Percentiles rank a stretch among this genome's conserved stretches.
These are phyloP conservation scores for Eilema depressum DNA, from an alignment of 2,888 invertebrate genomes.

Conservation along the genomic window DNA sequence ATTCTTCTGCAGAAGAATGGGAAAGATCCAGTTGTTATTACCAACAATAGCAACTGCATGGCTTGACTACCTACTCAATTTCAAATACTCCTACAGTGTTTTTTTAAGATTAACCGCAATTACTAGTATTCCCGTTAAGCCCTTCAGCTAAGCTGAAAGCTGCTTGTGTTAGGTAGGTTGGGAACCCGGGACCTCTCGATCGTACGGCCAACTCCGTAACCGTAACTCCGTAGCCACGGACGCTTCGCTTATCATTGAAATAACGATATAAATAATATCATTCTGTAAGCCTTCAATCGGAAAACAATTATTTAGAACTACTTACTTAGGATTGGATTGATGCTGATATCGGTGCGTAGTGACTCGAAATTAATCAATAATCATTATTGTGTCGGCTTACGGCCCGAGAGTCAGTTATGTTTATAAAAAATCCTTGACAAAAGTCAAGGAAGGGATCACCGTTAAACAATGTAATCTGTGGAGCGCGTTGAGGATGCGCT, in stretches of 20 bases:
- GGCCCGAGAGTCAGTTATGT: slow-evolving; percentile 47
- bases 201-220: no score
- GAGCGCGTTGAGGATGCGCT: slow-evolving; percentile 44
- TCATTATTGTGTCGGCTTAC: slow-evolving; percentile 23
- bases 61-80: no score
- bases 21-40: no score
- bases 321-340: slow-evolving; percentile 11
- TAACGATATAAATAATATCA: neutral
- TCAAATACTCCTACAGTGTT: no score
- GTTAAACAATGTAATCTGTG: slow-evolving; percentile 56
- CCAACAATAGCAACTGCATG: no score
- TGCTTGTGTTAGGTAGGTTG: no score
- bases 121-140: no score
- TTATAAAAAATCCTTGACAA: slow-evolving; percentile 51
- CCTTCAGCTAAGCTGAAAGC: no score
- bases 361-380: slow-evolving; percentile 11
- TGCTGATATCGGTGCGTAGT: neutral
- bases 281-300: slow-evolving; percentile 1
- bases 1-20: no score
- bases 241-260: neutral
- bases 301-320: slow-evolving; percentile 13
- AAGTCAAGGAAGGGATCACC: slow-evolving; percentile 69
- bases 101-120: no score
- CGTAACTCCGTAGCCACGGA: no score
- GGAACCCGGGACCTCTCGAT: no score